Percentiles rank a stretch among this genome's conserved stretches.
These are phyloP conservation scores for Forpus xanthops DNA, from an alignment of 2,797 vertebrate genomes.

Conservation along the genomic window DNA sequence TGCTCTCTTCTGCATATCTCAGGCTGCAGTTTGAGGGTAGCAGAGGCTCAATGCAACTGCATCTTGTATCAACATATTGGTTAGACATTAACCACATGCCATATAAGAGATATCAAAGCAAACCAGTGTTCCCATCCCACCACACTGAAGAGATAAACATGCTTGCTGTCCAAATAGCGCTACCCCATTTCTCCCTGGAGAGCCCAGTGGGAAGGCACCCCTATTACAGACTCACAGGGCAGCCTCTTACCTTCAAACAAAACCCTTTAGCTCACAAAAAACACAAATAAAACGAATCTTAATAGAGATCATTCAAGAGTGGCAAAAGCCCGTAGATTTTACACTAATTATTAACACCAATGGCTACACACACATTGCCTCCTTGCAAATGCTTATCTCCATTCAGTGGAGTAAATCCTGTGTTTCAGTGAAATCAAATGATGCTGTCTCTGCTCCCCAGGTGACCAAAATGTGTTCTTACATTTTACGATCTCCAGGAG, in stretches of 20 bases:
- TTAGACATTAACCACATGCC: not conserved
- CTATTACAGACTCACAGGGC: not conserved
- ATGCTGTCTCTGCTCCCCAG: not conserved
- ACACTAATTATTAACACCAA: not conserved
- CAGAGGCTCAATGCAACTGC: not conserved
- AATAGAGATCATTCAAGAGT: not conserved
- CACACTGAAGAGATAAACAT: not conserved
- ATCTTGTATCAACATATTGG: not conserved
- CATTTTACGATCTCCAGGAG: not conserved
- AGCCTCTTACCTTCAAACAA: not conserved
- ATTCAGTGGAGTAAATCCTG: not conserved
- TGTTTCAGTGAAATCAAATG: not conserved
- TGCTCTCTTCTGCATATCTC: not conserved
- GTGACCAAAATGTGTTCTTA: not conserved
- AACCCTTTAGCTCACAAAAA: not conserved
- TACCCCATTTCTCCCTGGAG: not conserved
- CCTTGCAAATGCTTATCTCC: not conserved
- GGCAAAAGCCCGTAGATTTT: not conserved
- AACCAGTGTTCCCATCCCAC: not conserved
- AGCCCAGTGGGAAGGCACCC: not conserved
- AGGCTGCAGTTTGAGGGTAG: not conserved
- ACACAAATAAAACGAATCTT: not conserved
- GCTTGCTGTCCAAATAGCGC: not conserved
- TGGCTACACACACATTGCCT: not conserved
- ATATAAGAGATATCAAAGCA: not conserved